Conservation (phyloP, 2,113 vertebrate genomes). For the Anser brachyrhynchus region DNA sequence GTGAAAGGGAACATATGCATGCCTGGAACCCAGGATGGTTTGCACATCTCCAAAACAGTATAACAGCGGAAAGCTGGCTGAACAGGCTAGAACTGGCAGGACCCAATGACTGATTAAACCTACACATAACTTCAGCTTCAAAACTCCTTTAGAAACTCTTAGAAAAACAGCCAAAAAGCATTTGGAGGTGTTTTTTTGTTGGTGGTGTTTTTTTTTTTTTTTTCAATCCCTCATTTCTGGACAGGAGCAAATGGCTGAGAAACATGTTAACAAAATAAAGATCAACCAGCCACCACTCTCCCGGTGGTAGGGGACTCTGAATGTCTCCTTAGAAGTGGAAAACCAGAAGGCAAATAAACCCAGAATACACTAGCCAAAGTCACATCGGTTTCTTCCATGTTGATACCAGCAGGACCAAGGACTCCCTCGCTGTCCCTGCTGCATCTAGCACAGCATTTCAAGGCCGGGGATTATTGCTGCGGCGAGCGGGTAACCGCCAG, state of each 20-base stretch:
- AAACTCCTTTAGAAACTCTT: background rate
- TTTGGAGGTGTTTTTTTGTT: background rate
- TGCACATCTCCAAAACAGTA: background rate
- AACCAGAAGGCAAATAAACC: background rate
- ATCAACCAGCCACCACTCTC: background rate
- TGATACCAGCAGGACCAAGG: background rate
- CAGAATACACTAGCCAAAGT: background rate
- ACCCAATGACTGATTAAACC: background rate
- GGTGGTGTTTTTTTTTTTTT: background rate
- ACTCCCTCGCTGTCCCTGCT: background rate
- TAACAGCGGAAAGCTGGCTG: background rate
- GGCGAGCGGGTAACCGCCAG: rapidly evolving
- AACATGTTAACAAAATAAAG: background rate
- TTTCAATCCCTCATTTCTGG: background rate
- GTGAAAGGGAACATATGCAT: background rate
- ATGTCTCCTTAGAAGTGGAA: background rate
- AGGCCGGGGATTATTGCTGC: rapidly evolving
- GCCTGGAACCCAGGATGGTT: background rate
- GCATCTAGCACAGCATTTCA: background rate
- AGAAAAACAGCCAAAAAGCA: background rate
- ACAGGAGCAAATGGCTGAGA: background rate
- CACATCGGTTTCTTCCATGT: background rate
- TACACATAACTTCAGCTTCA: background rate
- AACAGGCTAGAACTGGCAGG: background rate
- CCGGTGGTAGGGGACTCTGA: background rate